These are phyloP conservation scores for Diplodus sargus DNA, from an alignment of 2,797 vertebrate species.

Conservation along the genomic window DNA sequence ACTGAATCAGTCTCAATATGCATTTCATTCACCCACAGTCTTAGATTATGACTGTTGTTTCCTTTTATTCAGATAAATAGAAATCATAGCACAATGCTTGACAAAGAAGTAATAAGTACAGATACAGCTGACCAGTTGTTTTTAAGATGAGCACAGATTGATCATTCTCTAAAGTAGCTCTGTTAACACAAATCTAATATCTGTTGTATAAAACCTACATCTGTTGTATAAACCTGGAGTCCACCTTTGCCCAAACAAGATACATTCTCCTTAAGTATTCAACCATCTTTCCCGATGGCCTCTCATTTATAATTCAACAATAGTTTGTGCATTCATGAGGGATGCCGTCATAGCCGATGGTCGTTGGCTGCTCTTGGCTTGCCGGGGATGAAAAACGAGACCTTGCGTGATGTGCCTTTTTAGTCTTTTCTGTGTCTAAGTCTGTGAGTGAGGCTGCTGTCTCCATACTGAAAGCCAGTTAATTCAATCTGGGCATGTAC, in stretches of 20 bases:
- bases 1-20: background rate
- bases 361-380: constrained; percentile 24
- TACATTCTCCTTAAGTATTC: constrained; percentile 22
- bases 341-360: constrained; percentile 5
- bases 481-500: constrained; percentile 49
- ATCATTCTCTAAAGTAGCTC: background rate
- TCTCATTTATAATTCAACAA: constrained; percentile 44
- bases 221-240: background rate
- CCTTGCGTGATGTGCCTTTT: constrained; percentile 23
- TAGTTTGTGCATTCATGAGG: constrained; percentile 26
- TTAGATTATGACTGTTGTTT: background rate
- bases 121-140: background rate
- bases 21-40: background rate
- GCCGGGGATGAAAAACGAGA: constrained; percentile 30
- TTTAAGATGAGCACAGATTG: constrained; percentile 1
- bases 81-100: background rate
- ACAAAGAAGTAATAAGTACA: background rate
- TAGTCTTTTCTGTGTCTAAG: constrained; percentile 25
- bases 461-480: constrained; percentile 57
- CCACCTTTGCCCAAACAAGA: constrained; percentile 6
- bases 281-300: constrained; percentile 15
- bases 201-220: background rate
- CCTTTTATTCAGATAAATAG: background rate
- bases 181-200: background rate
- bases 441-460: constrained; percentile 10